Evolutionary conservation across 2,888 invertebrate species (phyloP), one percentile per base, ranked within the genome.

Genomic region (Cenopis cana): DNA sequence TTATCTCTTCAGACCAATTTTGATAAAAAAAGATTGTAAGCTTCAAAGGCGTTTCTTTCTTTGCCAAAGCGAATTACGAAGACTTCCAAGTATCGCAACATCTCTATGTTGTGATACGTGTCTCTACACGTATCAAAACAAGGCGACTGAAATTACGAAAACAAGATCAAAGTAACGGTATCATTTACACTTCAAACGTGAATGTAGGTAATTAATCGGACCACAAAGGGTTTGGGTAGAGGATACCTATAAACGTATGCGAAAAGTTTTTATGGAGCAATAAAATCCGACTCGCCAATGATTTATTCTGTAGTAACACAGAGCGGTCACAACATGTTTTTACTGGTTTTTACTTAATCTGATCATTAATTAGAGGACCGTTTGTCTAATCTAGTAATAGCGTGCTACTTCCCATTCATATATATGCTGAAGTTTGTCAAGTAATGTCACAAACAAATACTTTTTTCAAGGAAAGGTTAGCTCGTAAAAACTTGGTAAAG

Each of bases 101-200:
- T 38, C n/a, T n/a, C n/a, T n/a, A n/a, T n/a, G n/a, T n/a, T n/a
- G n/a, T n/a, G n/a, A n/a, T n/a, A n/a, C n/a, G n/a, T n/a, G n/a
- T n/a, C n/a, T n/a, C n/a, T n/a, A 64, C 49, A 64, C 20, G 20
- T 64, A 52, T 14, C 56, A 64, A 69, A 56, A 56, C 62, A 59
- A 60, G 52, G 41, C 50, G 41, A 57, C 29, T 18, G 36, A 64
- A 50, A 64, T 64, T 24, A 69, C 54, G 38, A 54, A 64, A 66
- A 59, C 54, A 70, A 69, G 65, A 70, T 70, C 70, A 70, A 70
- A 70, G 70, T 54, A 46, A 59, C 54, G 59, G 57, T 60, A 41
- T 65, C 57, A 66, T 70, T 66, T 70, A 66, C 70, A 70, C 65
- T 66, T 70, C 65, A 70, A 70, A 70, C 70, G 65, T 59, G 24